Percentiles rank a stretch among this genome's conserved stretches.
phyloP scores from a whole-genome alignment of 2,797 vertebrate species.

The Chrosomus eos region DNA sequence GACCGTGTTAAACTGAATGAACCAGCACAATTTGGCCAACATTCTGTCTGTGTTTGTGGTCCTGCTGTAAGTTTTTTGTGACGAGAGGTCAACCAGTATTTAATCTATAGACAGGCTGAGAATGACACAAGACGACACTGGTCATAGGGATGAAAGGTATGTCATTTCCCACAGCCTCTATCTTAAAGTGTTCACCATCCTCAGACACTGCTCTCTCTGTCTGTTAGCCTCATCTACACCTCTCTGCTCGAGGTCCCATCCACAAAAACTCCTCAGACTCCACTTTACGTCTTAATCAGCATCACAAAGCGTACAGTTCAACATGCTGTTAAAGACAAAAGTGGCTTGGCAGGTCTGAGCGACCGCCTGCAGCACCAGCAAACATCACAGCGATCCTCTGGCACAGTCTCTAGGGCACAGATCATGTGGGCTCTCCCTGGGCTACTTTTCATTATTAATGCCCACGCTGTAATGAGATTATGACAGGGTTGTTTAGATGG shows the following conservation, averaged over 20 bases:
- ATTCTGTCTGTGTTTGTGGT: background rate
- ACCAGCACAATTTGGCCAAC: background rate
- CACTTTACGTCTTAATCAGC: slow-evolving; percentile 55
- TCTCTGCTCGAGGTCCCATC: background rate
- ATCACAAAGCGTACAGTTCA: slow-evolving; percentile 55
- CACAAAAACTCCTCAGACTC: slow-evolving; percentile 36
- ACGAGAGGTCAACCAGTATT: slow-evolving; percentile 5
- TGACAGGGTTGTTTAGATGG: slow-evolving; percentile 55
- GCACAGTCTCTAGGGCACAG: slow-evolving; percentile 30
- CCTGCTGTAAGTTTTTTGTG: background rate
- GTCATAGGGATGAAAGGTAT: slow-evolving; percentile 25
- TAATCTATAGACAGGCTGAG: slow-evolving; percentile 38
- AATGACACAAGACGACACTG: background rate
- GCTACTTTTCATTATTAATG: slow-evolving; percentile 57
- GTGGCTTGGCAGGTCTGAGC: slow-evolving; percentile 36
- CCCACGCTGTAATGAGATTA: slow-evolving; percentile 59
- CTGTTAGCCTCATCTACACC: background rate
- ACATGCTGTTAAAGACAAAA: slow-evolving; percentile 57
- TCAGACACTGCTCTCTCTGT: slow-evolving; percentile 20
- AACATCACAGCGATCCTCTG: slow-evolving; percentile 26
- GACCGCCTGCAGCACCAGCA: slow-evolving; percentile 10
- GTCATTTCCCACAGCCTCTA: slow-evolving; percentile 49
- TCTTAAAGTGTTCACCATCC: background rate
- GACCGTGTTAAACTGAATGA: background rate
- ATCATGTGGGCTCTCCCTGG: slow-evolving; percentile 48